phyloP scores from a whole-genome alignment of 1,140 invertebrate genomes.

The Philopotamus ludificatus region DNA sequence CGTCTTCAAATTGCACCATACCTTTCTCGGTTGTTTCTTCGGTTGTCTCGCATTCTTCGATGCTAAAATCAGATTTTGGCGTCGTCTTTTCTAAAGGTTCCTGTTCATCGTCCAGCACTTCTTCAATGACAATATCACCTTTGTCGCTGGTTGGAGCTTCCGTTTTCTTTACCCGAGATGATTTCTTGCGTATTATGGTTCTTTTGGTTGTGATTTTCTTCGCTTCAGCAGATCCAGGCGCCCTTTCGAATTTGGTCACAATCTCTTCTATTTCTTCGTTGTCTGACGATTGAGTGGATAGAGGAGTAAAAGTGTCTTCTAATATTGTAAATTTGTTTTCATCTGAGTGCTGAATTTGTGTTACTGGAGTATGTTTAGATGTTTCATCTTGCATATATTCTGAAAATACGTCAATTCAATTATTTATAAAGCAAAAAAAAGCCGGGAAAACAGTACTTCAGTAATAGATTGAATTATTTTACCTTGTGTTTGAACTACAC shows the following conservation, averaged over 20 bases:
- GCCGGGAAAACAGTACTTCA: background rate
- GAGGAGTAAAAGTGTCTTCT: slow-evolving; percentile 45
- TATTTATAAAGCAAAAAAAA: slow-evolving; percentile 46
- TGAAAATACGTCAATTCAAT: slow-evolving; percentile 40
- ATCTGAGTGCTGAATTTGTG: slow-evolving; percentile 6
- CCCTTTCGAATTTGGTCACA: slow-evolving; percentile 56
- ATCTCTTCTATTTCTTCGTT: slow-evolving; percentile 59
- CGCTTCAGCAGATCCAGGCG: slow-evolving; percentile 51
- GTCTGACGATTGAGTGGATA: slow-evolving; percentile 49
- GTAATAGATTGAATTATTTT: slow-evolving; percentile 1
- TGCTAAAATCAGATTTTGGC: slow-evolving; percentile 24
- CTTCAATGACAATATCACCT: slow-evolving; percentile 54
- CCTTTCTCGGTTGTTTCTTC: slow-evolving; percentile 22
- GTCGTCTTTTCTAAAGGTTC: slow-evolving; percentile 8
- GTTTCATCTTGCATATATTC: slow-evolving; percentile 36
- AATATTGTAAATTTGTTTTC: slow-evolving; percentile 46
- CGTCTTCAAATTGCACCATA: slow-evolving; percentile 39
- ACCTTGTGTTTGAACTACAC: slow-evolving; percentile 9
- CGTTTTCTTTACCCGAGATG: slow-evolving; percentile 43
- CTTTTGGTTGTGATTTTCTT: slow-evolving; percentile 57
- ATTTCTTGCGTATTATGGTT: slow-evolving; percentile 55
- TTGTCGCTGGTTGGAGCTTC: slow-evolving; percentile 35
- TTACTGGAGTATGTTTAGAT: slow-evolving; percentile 16
- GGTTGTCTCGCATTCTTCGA: slow-evolving; percentile 32
- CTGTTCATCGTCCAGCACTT: slow-evolving; percentile 50